Percentiles rank a stretch among this genome's conserved stretches.
Evolutionary conservation across 2,888 invertebrate genomes (phyloP).

Genomic region (Crioceris asparagi): DNA sequence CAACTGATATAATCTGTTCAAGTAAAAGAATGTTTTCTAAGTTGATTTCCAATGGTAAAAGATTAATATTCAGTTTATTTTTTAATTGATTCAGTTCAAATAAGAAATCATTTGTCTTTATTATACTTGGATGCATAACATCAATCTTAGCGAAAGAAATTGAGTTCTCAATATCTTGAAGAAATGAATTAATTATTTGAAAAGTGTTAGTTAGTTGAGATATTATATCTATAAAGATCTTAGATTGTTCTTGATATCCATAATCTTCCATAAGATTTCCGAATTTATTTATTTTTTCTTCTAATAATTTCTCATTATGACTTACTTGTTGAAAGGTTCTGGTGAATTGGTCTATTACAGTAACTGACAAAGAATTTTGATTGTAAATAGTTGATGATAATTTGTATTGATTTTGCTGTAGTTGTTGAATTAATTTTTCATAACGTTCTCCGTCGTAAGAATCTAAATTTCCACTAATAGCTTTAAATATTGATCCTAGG

Average conservation of each 20-base stretch:
- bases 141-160: neutral
- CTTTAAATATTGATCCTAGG: no score
- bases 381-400: neutral
- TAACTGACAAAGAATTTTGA: neutral
- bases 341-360: neutral
- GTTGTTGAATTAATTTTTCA: neutral
- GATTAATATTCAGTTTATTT: neutral
- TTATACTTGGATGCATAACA: conserved; percentile 2
- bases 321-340: neutral
- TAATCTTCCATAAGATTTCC: neutral
- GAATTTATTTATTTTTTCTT: neutral
- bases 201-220: neutral
- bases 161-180: conserved; percentile 2
- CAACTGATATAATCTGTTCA: neutral
- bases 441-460: neutral
- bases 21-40: neutral
- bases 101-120: neutral
- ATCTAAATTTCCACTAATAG: neutral
- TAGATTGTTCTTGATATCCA: neutral
- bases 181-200: neutral
- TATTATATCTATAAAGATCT: neutral
- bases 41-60: neutral
- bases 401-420: neutral
- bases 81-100: neutral
- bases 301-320: neutral